Evolutionary conservation across 2,797 vertebrate genomes (phyloP), one percentile per base, ranked within the genome.

Genomic region (Leptodactylus fallax): DNA sequence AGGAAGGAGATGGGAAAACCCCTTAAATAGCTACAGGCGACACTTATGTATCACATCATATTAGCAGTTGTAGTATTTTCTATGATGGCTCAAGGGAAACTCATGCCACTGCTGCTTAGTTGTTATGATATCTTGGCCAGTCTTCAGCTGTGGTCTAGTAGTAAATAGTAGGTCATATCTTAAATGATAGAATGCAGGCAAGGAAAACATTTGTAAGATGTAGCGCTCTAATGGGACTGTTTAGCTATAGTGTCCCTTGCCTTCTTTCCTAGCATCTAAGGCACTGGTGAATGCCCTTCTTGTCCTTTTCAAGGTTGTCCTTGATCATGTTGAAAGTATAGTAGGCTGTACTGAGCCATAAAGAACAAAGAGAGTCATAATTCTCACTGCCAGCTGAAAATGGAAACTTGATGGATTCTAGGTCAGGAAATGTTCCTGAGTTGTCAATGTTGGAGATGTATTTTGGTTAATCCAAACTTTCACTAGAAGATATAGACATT

Each of bases 351-450:
- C 45, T 76, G 16, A 4, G 69, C n/a, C 49, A 77, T 51, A 53
- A 23, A 51, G 74, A 53, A 77, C 74, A 77, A 51, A 77, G 49
- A 53, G 45, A 53, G 12, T 77, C 47, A 51, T 77, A n/a, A 77
- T 77, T 77, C 53, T 23, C 21, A 53, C 74, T 77, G 74, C 11
- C 74, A 7, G 47, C 47, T 7, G n/a, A 53, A 77, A 77, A 77
- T 77, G 16, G 45, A 47, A n/a, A n/a, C 60, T 45, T 81, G 58
- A 65, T 77, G 49, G 11, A 77, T 77, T 77, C 21, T 23, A 77
- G 74, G 74, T 23, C 74, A 77, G 74, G 74, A 76, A 51, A 49
- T 51, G 11, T 76, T 76, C 72, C 77, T 58, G 23, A 80, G 53
- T 80, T 80, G 53, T 61, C 27, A 17, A 45, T 1, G 1, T 12